Evolutionary conservation across 2,797 vertebrate species (phyloP), one percentile per base, ranked within the genome.

Genomic region (Micrastur ruficollis): DNA sequence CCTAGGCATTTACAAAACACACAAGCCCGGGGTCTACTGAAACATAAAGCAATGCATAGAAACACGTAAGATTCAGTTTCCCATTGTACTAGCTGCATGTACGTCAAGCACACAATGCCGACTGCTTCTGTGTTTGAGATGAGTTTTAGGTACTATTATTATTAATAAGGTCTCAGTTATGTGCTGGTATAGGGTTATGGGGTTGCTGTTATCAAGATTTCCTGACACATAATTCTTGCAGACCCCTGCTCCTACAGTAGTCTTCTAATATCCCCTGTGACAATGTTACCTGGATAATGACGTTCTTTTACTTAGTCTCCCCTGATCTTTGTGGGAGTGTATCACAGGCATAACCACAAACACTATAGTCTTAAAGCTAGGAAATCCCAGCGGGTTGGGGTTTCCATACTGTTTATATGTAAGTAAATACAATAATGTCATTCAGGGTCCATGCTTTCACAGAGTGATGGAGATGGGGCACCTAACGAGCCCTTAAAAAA

Each of bases 271-370:
- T 66, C 22, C 27, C 4, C 38, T 27, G 19, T 74, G 78, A 73
- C 70, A 9, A 12, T 12, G 3, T 81, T 94, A 59, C 36, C 55
- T 83, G n/a, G 59, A 13, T 75, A 86, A 70, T 55, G 20, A 31
- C 40, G 21, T 89, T 86, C 40, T 34, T 71, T 56, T 56, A n/a
- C 36, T 79, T 91, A n/a, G n/a, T n/a, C n/a, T n/a, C n/a, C n/a
- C n/a, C n/a, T n/a, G n/a, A n/a, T n/a, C n/a, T n/a, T n/a, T n/a
- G n/a, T n/a, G n/a, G n/a, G n/a, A n/a, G n/a, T n/a, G n/a, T n/a
- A n/a, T 84, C 2, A 3, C 53, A 63, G n/a, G 9, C 0, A 0
- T 80, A 81, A 56, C 15, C 59, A 31, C 8, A 1, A 91, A 85
- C 31, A 12, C 32, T 12, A 5, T 26, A 62, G 23, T 79, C 63